Conservation (phyloP, 2,113 vertebrate genomes). For the Passerina amoena region DNA sequence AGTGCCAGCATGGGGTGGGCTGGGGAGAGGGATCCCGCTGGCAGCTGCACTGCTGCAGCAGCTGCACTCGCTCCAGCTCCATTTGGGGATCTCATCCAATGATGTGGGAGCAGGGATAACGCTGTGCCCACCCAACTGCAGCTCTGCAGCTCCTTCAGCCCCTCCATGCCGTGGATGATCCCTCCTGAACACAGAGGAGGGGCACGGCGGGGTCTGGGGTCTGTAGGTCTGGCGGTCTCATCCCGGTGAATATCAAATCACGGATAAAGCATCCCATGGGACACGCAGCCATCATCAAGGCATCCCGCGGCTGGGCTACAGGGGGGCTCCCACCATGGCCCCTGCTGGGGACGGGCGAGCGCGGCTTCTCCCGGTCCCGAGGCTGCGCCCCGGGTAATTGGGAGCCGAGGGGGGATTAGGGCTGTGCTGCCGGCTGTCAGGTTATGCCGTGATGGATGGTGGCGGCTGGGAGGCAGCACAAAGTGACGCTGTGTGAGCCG, state of each 20-base stretch:
- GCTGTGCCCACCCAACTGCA: rapidly evolving
- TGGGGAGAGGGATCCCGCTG: neutral
- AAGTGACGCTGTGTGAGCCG: conserved; percentile 79
- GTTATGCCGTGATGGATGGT: conserved; percentile 88
- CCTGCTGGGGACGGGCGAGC: rapidly evolving
- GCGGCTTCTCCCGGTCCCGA: rapidly evolving
- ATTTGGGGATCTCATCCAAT: neutral
- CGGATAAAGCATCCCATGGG: rapidly evolving
- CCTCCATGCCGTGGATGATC: neutral
- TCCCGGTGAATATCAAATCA: rapidly evolving
- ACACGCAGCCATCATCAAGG: rapidly evolving
- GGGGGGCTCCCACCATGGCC: rapidly evolving
- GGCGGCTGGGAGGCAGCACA: conserved; percentile 86
- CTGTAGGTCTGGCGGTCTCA: rapidly evolving
- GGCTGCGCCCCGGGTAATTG: neutral
- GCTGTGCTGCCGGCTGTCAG: conserved; percentile 81
- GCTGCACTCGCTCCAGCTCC: neutral
- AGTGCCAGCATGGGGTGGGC: rapidly evolving
- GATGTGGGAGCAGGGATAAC: rapidly evolving
- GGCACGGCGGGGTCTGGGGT: rapidly evolving
- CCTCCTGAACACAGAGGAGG: rapidly evolving
- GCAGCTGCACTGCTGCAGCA: neutral
- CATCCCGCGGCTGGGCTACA: rapidly evolving
- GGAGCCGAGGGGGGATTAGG: conserved; percentile 68
- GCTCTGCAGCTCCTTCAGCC: neutral